Percentiles rank a stretch among this genome's conserved stretches.
These are phyloP conservation scores for Drosophila jambulina DNA, from an alignment of 1,140 invertebrate species.

Conservation along the genomic window DNA sequence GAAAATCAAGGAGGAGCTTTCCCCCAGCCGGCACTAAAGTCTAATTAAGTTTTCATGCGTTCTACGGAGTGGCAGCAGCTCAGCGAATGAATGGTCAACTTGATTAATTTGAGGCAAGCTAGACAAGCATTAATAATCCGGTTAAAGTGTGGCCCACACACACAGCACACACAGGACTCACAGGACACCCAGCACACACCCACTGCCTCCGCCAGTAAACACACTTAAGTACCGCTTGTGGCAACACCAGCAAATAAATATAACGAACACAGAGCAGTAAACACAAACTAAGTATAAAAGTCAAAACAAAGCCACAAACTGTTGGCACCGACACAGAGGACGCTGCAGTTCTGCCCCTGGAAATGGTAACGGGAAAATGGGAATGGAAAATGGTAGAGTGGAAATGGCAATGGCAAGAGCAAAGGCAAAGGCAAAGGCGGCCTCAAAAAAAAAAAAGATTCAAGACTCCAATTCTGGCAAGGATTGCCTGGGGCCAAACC, in stretches of 20 bases:
- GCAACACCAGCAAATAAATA: constrained; percentile 62
- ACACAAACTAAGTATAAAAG: constrained; percentile 83
- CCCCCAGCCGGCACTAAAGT: constrained; percentile 62
- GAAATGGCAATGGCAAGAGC: neutral
- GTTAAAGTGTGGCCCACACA: constrained; percentile 74
- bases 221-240: constrained; percentile 81
- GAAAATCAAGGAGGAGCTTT: neutral
- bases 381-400: neutral
- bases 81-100: constrained; percentile 81
- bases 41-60: constrained; percentile 80
- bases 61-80: constrained; percentile 35
- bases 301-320: constrained; percentile 82
- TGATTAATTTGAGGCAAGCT: constrained; percentile 80
- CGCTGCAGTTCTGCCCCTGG: constrained; percentile 1
- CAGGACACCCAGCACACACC: constrained; percentile 15
- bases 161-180: constrained; percentile 3
- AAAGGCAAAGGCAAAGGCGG: constrained; percentile 1
- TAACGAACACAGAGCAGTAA: constrained; percentile 61
- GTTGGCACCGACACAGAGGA: constrained; percentile 56
- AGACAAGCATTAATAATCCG: constrained; percentile 82
- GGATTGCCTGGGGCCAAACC: neutral
- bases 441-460: neutral
- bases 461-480: neutral
- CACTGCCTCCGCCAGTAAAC: constrained; percentile 49
- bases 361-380: neutral